Evolutionary conservation across 2,113 vertebrate genomes (phyloP), one percentile per base, ranked within the genome.

Genomic region (Anthoscopus minutus): DNA sequence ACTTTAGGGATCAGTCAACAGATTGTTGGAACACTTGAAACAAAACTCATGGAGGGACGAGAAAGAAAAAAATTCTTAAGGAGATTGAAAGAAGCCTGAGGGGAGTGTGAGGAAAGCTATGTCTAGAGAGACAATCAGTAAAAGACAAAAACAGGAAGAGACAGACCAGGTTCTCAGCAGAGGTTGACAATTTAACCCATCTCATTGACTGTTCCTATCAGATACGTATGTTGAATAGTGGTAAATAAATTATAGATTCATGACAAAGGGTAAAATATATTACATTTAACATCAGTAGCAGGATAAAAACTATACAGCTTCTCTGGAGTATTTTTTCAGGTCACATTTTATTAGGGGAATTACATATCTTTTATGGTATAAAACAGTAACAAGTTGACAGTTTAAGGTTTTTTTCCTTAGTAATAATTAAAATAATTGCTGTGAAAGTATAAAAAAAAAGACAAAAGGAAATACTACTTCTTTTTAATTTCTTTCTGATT

Each of bases 21-120:
- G 51, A 88, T 78, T 94, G 89, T 77, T 21, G 3, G 40, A 95
- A 78, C 82, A 60, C 67, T 90, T 88, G 79, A 96, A 96, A 93
- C 76, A 93, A 97, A 92, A 58, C 84, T 94, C 58, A 70, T 58
- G 20, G 54, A 95, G 44, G 48, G 78, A 73, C 89, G 20, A 70
- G 17, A 66, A 79, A 45, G 14, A 22, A 89, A 86, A 93, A 74
- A 91, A 61, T 48, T 28, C 35, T 65, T 61, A 80, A 60, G 38
- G 71, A 95, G 67, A 78, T 70, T 10, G 58, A 77, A 89, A 80
- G 83, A 90, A 92, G 92, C 93, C 95, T 3, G 8, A 77, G 60
- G 93, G 85, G 31, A 74, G 81, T 4, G 80, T 92, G 60, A 78
- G 37, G 25, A 92, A 94, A 94, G 60, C 78, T 73, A 51, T 5